Base-by-base conservation (phyloP, 2,113 vertebrate species). In the Sebastes schlegelii region DNA sequence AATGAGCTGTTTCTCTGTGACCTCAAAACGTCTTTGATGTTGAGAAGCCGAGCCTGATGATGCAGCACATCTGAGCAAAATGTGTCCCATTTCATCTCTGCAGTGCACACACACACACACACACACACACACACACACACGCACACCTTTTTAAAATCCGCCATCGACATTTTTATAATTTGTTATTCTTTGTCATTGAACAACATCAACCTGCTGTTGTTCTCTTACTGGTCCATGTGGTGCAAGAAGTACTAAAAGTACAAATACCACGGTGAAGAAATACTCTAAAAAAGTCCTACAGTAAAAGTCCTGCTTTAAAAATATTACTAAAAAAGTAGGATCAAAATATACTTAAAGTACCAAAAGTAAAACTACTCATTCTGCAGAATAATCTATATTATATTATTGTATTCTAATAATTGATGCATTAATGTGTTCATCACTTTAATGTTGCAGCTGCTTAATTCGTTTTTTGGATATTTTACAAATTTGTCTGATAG, bases 11-110 rank as follows among this genome's bases (percentile, higher is more conserved):
- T 48, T 26, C 3, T 54, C 51, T 49, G 0, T 92, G 93, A 93
- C 92, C 93, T 93, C 63, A 65, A 91, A 92, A 91, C 68, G 91
- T 62, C 92, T 92, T 93, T 93, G 91, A 26, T 68, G 86, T 43
- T 4, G 57, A 9, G 11, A 34, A 67, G 70, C 63, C 17, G 62
- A 79, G 63, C 14, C 69, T 64, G 86, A 89, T 91, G 90, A 92
- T 91, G 93, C 91, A 92, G 94, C 92, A 93, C 26, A 87, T 78
- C 78, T 74, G 51, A 79, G 82, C 58, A 64, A 69, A 65, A 67
- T 79, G 79, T 87, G 84, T 91, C 88, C 71, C 40, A 75, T 88
- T 90, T 86, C 83, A 89, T 76, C 84, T 76, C 85, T 84, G 91
- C 92, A 91, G 89, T 84, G 79, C 79, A 45, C 60, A 74, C 51